phyloP scores from a whole-genome alignment of 2,888 invertebrate genomes.

The Pemphredon lugubris region DNA sequence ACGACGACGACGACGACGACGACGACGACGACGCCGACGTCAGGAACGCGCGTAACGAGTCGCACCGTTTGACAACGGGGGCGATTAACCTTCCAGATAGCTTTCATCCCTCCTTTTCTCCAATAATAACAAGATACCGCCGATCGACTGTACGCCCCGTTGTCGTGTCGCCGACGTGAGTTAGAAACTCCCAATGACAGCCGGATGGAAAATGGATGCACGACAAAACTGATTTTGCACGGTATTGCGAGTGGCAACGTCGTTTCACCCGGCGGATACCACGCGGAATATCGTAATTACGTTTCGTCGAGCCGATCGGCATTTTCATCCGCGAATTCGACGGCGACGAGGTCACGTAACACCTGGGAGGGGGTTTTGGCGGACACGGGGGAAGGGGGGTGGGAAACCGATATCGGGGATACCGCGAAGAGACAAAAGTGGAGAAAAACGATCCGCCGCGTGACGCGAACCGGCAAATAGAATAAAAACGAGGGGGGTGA shows the following conservation, averaged over 20 bases:
- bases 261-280: conserved; percentile 26
- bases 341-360: background rate
- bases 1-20: too few species aligned
- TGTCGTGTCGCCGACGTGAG: conserved; percentile 20
- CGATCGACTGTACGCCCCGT: conserved; percentile 14
- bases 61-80: background rate
- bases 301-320: conserved; percentile 48
- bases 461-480: background rate
- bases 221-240: conserved; percentile 24
- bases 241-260: conserved; percentile 4
- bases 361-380: too few species aligned
- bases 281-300: conserved; percentile 41
- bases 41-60: background rate
- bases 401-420: conserved; percentile 25
- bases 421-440: conserved; percentile 6
- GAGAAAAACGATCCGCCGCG: conserved; percentile 9
- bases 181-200: conserved; percentile 41
- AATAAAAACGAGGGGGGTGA: background rate
- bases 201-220: conserved; percentile 31
- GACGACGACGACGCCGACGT: too few species aligned
- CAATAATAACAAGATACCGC: conserved; percentile 16
- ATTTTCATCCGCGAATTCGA: conserved; percentile 30
- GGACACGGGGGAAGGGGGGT: too few species aligned
- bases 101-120: background rate
- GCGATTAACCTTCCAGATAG: background rate